A percentile compares a stretch with the other conserved stretches of the same genome.
These are phyloP conservation scores for Nanger granti DNA, from an alignment of 2,113 vertebrate species.

Conservation along the genomic window DNA sequence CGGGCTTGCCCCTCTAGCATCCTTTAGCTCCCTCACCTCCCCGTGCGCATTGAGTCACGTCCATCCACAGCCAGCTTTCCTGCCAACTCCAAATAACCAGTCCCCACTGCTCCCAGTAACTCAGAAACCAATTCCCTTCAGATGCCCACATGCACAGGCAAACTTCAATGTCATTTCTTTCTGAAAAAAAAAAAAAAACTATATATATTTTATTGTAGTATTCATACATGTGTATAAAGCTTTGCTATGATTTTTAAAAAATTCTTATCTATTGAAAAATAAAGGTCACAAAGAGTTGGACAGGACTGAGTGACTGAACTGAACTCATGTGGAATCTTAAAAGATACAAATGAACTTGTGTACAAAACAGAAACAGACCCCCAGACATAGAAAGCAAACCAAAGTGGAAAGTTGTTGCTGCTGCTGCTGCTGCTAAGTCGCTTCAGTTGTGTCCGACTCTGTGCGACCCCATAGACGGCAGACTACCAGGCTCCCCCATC, in stretches of 20 bases:
- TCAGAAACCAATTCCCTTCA: rapidly evolving
- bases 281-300: not conserved
- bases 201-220: rapidly evolving
- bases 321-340: not conserved
- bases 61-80: rapidly evolving
- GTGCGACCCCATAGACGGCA: no score
- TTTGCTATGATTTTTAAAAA: not conserved
- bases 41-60: rapidly evolving
- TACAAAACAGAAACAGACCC: not conserved
- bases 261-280: not conserved
- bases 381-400: not conserved
- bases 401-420: not conserved
- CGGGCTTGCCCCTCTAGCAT: rapidly evolving
- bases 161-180: rapidly evolving
- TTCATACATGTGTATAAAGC: not conserved
- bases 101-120: rapidly evolving
- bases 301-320: not conserved
- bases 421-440: no score
- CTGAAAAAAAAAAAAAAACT: no score
- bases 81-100: rapidly evolving
- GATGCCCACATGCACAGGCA: rapidly evolving
- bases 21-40: not conserved
- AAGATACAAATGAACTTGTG: not conserved
- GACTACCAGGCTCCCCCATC: no score
- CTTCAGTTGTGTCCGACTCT: no score